A percentile compares a stretch with the other conserved stretches of the same genome.
Evolutionary conservation across 2,797 vertebrate species (phyloP).

Genomic region (Hirundo rustica): DNA sequence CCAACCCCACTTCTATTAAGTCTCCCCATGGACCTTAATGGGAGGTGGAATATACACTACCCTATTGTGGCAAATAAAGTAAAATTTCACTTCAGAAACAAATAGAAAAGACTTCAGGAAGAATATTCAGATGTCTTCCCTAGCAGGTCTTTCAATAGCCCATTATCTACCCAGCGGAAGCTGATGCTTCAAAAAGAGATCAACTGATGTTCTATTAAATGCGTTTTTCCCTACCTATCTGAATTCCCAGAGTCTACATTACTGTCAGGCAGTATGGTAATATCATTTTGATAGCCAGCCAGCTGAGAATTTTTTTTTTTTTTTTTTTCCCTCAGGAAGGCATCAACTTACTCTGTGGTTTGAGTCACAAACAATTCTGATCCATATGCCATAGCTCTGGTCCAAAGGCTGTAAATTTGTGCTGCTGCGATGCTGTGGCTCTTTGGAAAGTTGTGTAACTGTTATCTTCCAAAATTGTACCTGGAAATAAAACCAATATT

Average conservation of each 20-base stretch:
- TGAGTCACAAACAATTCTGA: neutral
- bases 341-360: neutral
- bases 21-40: neutral
- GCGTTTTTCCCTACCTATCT: neutral
- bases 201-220: neutral
- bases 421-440: neutral
- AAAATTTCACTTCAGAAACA: neutral
- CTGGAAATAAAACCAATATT: neutral
- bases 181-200: neutral
- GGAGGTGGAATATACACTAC: neutral
- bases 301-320: no score
- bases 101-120: neutral
- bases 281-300: neutral
- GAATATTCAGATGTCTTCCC: neutral
- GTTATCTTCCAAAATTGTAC: neutral
- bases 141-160: neutral
- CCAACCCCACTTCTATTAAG: neutral
- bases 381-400: neutral
- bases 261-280: neutral
- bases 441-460: neutral
- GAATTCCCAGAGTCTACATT: neutral
- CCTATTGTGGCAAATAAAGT: neutral
- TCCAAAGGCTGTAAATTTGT: constrained; percentile 1
- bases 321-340: neutral
- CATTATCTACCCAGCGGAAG: neutral